These are phyloP conservation scores for Rana temporaria DNA, from an alignment of 2,113 vertebrate genomes.

Conservation along the genomic window DNA sequence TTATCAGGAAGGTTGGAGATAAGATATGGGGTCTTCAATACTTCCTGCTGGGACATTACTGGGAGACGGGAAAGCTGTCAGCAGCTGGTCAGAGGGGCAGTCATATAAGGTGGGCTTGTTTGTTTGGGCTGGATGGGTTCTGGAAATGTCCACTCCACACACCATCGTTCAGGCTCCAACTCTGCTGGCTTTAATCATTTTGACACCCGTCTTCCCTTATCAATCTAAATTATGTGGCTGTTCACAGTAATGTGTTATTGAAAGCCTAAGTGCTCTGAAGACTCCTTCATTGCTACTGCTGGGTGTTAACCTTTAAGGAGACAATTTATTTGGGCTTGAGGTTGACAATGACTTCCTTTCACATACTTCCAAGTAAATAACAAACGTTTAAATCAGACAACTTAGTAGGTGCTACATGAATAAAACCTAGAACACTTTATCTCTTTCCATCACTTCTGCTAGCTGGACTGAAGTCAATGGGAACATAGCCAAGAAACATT, in stretches of 20 bases:
- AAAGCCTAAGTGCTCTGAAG: constrained; percentile 49
- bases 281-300: constrained; percentile 24
- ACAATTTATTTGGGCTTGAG: not conserved
- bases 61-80: constrained; percentile 56
- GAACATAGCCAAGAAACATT: too few species aligned
- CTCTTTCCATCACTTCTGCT: too few species aligned
- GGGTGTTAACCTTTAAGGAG: not conserved
- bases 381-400: too few species aligned
- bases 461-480: too few species aligned
- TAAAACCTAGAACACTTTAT: too few species aligned
- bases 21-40: constrained; percentile 49
- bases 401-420: too few species aligned
- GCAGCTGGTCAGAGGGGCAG: not conserved
- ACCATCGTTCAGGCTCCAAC: constrained; percentile 37
- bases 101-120: constrained; percentile 42
- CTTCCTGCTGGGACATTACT: constrained; percentile 22
- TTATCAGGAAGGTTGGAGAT: constrained; percentile 53
- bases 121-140: constrained; percentile 35
- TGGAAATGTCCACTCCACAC: constrained; percentile 56
- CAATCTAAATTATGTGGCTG: constrained; percentile 66
- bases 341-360: constrained; percentile 10
- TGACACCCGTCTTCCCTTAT: constrained; percentile 65
- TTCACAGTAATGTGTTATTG: constrained; percentile 71
- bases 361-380: not conserved
- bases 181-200: constrained; percentile 63